Base-by-base conservation (phyloP, 2,113 vertebrate species). In the Calyptommatus sinebrachiatus region DNA sequence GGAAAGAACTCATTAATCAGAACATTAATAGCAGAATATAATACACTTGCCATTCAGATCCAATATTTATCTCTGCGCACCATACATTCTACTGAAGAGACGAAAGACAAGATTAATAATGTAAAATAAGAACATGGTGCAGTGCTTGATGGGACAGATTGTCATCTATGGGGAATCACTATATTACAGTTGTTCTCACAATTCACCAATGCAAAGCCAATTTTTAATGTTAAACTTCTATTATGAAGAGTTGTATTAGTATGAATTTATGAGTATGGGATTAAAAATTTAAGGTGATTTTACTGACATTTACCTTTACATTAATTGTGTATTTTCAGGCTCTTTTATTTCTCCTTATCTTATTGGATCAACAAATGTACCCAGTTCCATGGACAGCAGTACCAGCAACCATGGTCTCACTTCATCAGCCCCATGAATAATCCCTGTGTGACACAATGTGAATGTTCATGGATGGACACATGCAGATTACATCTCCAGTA, bases 1-100 rank as follows among this genome's bases (percentile, higher is more conserved):
- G 87, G 86, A 0, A 74, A 87, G 82, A 90, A 86, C 90, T 90
- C 77, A 88, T 90, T 90, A 92, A 86, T 29, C 20, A 83, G 88
- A 88, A 89, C 88, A 85, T 74, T 72, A 83, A 57, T 57, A 57
- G 18, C 53, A 57, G 53, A 86, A 77, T 71, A 88, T 77, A 90
- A 91, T 89, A 77, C 53, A 57, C 84, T 79, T 91, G 91, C 82
- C 80, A 83, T 84, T 88, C 88, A 89, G 83, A 61, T 2, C 0
- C 1, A 48, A 35, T 68, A 87, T 82, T 84, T 53, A 80, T 80
- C 74, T 61, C 65, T 53, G 16, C 29, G 57, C 1, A 7, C 69
- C 9, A 7, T 1, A 24, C 71, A 0, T 7, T 62, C 2, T n/a
- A 80, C 0, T 1, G 24, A 0, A 3, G 87, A 35, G 71, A 73